Percentiles rank a stretch among this genome's conserved stretches.
These are phyloP conservation scores for Drosophila parabipectinata DNA, from an alignment of 1,140 invertebrate species.

Conservation along the genomic window DNA sequence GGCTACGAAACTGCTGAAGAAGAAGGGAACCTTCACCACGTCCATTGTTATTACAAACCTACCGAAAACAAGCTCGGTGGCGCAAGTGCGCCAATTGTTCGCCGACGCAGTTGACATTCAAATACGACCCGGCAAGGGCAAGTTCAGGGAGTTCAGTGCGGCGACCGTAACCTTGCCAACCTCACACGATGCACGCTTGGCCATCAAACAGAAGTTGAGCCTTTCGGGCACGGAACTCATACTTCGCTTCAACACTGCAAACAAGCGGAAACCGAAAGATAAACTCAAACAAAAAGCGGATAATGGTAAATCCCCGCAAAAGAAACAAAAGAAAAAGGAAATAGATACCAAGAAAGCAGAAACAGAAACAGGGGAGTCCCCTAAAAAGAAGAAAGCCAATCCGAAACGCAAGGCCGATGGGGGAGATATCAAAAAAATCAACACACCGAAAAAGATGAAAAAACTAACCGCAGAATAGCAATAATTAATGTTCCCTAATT, in stretches of 20 bases:
- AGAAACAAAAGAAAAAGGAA: constrained; percentile 1
- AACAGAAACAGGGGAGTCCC: constrained; percentile 4
- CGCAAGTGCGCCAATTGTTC: constrained; percentile 67
- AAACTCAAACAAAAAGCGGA: constrained; percentile 41
- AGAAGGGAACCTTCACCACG: constrained; percentile 64
- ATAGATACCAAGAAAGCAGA: constrained; percentile 3
- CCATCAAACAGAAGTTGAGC: constrained; percentile 57
- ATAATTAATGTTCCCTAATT: constrained; percentile 28
- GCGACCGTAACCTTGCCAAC: constrained; percentile 73
- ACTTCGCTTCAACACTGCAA: constrained; percentile 63
- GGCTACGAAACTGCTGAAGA: constrained; percentile 50
- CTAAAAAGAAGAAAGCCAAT: constrained; percentile 4
- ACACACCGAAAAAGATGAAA: constrained; percentile 33
- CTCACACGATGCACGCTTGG: constrained; percentile 66
- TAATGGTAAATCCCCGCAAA: constrained; percentile 15
- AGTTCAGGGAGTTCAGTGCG: constrained; percentile 61
- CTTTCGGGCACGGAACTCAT: constrained; percentile 57
- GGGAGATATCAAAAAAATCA: constrained; percentile 5
- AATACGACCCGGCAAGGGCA: constrained; percentile 65
- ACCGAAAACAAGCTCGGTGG: constrained; percentile 60
- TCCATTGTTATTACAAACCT: constrained; percentile 73
- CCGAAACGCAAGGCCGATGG: constrained; percentile 10
- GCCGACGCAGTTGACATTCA: constrained; percentile 76
- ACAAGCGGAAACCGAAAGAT: constrained; percentile 31
- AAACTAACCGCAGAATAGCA: constrained; percentile 25